phyloP scores from a whole-genome alignment of 2,113 vertebrate genomes.

The Taurulus bubalis region DNA sequence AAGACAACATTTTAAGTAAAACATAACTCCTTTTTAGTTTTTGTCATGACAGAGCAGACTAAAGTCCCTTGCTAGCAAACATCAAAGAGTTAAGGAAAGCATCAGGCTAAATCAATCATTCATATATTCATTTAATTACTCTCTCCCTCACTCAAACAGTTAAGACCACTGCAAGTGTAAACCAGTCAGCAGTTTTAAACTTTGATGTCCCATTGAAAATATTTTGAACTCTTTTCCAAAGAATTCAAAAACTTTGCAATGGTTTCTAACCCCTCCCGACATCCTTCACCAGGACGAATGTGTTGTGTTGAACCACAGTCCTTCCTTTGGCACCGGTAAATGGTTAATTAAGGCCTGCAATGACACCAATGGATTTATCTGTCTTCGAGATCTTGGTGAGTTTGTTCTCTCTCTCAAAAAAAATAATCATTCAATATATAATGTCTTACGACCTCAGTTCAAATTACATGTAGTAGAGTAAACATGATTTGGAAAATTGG shows the following conservation, averaged over 20 bases:
- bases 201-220: not conserved
- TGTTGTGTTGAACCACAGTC: conserved; percentile 81
- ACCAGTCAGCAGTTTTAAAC: not conserved
- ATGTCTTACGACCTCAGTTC: not conserved
- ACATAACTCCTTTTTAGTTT: not conserved
- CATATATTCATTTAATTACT: not conserved
- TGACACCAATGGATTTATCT: conserved; percentile 86
- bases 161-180: not conserved
- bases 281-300: conserved; percentile 84
- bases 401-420: conserved; percentile 14
- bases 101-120: not conserved
- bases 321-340: conserved; percentile 77
- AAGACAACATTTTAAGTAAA: not conserved
- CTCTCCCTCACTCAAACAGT: not conserved
- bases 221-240: not conserved
- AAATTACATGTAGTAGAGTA: not conserved
- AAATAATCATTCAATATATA: not conserved
- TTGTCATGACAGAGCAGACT: not conserved
- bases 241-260: too few species aligned
- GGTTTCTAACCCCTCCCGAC: not conserved
- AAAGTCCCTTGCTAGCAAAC: not conserved
- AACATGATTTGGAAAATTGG: not conserved
- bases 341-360: conserved; percentile 88
- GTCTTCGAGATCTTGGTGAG: conserved; percentile 85
- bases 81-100: not conserved